These are phyloP conservation scores for Apostichopus californicus DNA, from an alignment of 35 echinoderm and acorn worm species.

Conservation along the genomic window DNA sequence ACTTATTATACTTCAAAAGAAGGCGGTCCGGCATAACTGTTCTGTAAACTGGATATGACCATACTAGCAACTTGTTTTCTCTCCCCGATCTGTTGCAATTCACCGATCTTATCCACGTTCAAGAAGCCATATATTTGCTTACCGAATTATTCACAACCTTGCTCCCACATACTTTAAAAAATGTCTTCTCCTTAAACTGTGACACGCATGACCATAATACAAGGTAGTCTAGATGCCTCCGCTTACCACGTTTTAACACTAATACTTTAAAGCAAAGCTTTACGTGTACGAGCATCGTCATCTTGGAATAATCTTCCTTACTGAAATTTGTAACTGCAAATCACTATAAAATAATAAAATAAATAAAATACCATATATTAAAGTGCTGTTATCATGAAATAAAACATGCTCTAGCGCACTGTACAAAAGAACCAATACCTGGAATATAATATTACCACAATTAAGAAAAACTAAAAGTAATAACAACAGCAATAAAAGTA, in stretches of 20 bases:
- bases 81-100: not conserved
- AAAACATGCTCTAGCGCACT: too few species aligned
- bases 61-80: too few species aligned
- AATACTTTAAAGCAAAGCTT: not conserved
- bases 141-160: not conserved
- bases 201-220: too few species aligned
- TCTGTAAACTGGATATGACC: not conserved
- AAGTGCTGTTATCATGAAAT: too few species aligned
- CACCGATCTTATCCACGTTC: not conserved
- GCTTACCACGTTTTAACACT: not conserved
- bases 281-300: not conserved
- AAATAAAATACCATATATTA: too few species aligned
- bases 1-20: not conserved
- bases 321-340: too few species aligned
- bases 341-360: too few species aligned
- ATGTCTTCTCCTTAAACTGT: not conserved
- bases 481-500: too few species aligned
- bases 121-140: not conserved
- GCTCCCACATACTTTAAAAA: not conserved
- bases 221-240: not conserved
- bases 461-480: too few species aligned
- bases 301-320: not conserved
- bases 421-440: too few species aligned
- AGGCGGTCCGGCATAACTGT: not conserved
- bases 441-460: too few species aligned